These are phyloP conservation scores for Zelleria hepariella DNA, from an alignment of 2,888 invertebrate genomes.

Conservation along the genomic window DNA sequence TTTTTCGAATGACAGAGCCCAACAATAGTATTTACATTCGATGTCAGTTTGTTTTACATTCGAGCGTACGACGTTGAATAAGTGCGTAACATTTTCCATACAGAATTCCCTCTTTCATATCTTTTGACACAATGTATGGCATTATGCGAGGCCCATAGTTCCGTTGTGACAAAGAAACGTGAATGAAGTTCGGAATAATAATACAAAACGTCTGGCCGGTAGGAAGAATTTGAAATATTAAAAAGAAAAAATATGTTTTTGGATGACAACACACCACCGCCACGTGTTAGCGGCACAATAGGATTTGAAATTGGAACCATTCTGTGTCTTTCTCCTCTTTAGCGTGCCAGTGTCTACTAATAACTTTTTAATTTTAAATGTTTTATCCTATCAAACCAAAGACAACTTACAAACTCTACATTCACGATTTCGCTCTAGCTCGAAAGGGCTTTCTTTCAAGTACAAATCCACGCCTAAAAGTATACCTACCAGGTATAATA, in stretches of 20 bases:
- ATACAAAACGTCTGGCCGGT: slow-evolving; percentile 56
- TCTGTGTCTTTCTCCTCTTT: slow-evolving; percentile 24
- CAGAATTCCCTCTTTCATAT: slow-evolving; percentile 51
- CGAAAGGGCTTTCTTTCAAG: no score
- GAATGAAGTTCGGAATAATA: slow-evolving; percentile 64
- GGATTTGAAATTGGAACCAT: slow-evolving; percentile 36
- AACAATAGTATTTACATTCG: slow-evolving; percentile 70
- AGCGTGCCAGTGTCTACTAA: slow-evolving; percentile 18
- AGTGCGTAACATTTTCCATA: slow-evolving; percentile 61
- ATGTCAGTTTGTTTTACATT: slow-evolving; percentile 71
- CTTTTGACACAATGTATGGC: slow-evolving; percentile 56
- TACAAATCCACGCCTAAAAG: no score
- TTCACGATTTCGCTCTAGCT: no score
- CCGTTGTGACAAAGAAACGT: slow-evolving; percentile 61
- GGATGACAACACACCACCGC: slow-evolving; percentile 55
- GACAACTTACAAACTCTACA: no score
- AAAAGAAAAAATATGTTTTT: slow-evolving; percentile 39
- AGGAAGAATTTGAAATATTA: slow-evolving; percentile 40
- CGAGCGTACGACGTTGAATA: slow-evolving; percentile 61
- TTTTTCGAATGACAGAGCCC: slow-evolving; percentile 58
- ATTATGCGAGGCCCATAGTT: slow-evolving; percentile 56
- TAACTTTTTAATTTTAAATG: background rate
- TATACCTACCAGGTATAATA: no score
- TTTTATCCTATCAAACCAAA: no score
- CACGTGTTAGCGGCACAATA: slow-evolving; percentile 57